Base-by-base conservation (phyloP, 2,113 vertebrate genomes). In the Sinocyclocheilus anshuiensis region DNA sequence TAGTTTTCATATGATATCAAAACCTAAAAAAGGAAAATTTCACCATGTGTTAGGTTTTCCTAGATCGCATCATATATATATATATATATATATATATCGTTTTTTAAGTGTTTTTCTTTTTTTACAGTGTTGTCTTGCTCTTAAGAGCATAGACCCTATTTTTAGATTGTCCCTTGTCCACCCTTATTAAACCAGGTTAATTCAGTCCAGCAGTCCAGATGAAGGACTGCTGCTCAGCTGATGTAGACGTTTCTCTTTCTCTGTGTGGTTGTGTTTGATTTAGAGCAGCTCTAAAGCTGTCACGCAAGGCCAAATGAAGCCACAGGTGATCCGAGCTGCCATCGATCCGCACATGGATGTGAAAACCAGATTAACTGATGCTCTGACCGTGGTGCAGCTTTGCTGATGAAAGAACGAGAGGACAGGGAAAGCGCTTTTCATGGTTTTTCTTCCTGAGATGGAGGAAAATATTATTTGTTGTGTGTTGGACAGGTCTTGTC, bases 241-340 rank as follows among this genome's bases (percentile, higher is more conserved):
- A 42, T 80, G 12, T 57, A 22, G 77, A 16, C 42, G 2, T 48
- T 10, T 50, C 48, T 50, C 48, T 50, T 7, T 59, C 55, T 59
- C 55, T 59, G 16, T 36, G 36, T 81, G 77, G 29, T 57, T 59
- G 50, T 48, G 81, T 50, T 50, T 84, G 84, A 50, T 57, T 26
- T 36, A 65, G n/a, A 48, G 24, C 33, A 78, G 65, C 39, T 74
- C 74, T 22, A 42, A 74, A 24, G 74, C 84, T 42, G 84, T 80
- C 84, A 84, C 29, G 53, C 75, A 83, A 61, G 74, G 84, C 75
- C 63, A 88, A 84, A 84, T 72, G 84, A 57, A 88, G 74, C 87
- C 81, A 83, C 87, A 88, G 84, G 87, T 88, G 84, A 88, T 55
- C 74, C 11, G 16, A 15, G 48, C 26, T 2, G 24, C 74, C 77